Conservation (phyloP, 92 coral and sea anemone genomes). For the Porites lobata region DNA sequence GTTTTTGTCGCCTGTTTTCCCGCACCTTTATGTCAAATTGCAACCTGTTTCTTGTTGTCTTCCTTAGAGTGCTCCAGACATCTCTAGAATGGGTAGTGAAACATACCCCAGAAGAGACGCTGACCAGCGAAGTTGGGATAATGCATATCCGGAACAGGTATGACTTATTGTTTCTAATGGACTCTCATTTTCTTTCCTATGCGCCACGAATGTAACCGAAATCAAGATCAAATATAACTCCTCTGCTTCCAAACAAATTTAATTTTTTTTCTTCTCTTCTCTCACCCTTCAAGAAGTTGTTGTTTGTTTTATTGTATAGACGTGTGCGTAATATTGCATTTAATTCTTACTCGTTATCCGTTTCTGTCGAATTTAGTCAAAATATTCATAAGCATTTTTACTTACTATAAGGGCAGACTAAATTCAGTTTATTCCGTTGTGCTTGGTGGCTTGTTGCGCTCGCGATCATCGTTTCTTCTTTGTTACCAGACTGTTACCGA, state of each 20-base stretch:
- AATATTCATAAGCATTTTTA: too few species aligned
- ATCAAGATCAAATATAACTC: neutral
- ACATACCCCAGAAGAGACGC: constrained; percentile 36
- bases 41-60: neutral
- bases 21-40: neutral
- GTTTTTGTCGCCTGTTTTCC: neutral
- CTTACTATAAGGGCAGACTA: too few species aligned
- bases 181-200: neutral
- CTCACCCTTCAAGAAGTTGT: too few species aligned
- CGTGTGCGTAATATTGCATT: too few species aligned
- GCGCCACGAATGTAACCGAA: neutral
- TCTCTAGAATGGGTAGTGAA: constrained; percentile 52
- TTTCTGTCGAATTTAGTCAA: too few species aligned
- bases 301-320: too few species aligned
- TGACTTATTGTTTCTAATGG: neutral
- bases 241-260: too few species aligned
- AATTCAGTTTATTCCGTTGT: too few species aligned
- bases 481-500: constrained; percentile 20
- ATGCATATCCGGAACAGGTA: constrained; percentile 26
- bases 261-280: too few species aligned
- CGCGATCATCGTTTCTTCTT: neutral
- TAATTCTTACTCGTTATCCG: too few species aligned
- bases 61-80: constrained; percentile 81
- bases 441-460: neutral
- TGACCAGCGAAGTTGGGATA: constrained; percentile 37